Conservation (phyloP, 2,888 invertebrate genomes). For the Eustalomyia histrio region DNA sequence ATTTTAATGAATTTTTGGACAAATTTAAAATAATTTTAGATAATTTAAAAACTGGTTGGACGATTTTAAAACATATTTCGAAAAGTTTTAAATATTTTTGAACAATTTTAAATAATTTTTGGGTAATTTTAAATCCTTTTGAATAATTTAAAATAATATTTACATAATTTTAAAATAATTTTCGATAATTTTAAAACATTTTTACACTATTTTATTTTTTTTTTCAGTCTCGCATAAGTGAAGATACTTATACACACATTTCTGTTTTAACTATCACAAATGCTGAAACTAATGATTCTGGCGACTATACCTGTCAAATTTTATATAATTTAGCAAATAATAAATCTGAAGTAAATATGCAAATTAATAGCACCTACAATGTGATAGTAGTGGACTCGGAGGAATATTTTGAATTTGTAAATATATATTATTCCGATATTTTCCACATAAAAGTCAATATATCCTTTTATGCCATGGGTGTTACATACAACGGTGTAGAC, state of each 20-base stretch:
- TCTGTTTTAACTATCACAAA: slow-evolving; percentile 70
- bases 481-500: no score
- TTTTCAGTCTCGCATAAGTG: slow-evolving; percentile 37
- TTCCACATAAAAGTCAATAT: slow-evolving; percentile 77
- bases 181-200: no score
- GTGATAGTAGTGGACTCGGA: slow-evolving; percentile 73
- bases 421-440: slow-evolving; percentile 74
- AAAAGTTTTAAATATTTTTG: no score
- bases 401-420: slow-evolving; percentile 72
- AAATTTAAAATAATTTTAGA: no score
- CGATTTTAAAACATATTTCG: no score
- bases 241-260: slow-evolving; percentile 58
- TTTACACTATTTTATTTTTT: no score
- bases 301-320: slow-evolving; percentile 74
- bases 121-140: no score
- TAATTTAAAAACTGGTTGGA: no score
- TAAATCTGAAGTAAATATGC: slow-evolving; percentile 48
- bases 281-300: slow-evolving; percentile 71
- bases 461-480: slow-evolving; percentile 74
- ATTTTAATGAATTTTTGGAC: no score
- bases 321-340: slow-evolving; percentile 65
- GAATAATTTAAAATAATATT: no score
- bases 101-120: no score
- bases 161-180: no score
- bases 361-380: slow-evolving; percentile 61